Percentiles rank a stretch among this genome's conserved stretches.
phyloP scores from a whole-genome alignment of 2,888 invertebrate species.

The Drosophila cracens region DNA sequence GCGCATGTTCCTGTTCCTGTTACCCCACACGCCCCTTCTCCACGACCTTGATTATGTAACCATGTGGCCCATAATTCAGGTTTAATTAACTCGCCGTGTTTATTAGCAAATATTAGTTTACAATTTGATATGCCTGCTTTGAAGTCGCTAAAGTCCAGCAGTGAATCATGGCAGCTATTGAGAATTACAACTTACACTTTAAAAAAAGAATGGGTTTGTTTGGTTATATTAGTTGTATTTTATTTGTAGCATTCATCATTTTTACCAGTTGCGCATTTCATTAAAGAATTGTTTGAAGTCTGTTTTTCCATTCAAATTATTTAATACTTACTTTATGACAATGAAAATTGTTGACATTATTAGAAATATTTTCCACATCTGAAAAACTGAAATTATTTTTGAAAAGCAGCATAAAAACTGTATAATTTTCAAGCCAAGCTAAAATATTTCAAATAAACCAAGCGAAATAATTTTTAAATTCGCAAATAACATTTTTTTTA shows the following conservation, averaged over 20 bases:
- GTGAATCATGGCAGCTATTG: background rate
- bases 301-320: background rate
- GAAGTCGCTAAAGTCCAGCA: slow-evolving; percentile 1
- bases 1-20: slow-evolving; percentile 62
- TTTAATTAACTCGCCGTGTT: slow-evolving; percentile 82
- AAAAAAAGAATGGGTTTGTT: background rate
- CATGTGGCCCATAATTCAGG: slow-evolving; percentile 79
- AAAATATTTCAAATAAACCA: background rate
- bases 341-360: background rate
- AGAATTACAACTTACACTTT: background rate
- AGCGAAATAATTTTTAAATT: background rate
- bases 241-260: background rate
- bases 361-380: background rate
- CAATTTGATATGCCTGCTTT: slow-evolving; percentile 71
- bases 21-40: background rate
- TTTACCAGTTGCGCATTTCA: background rate
- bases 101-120: slow-evolving; percentile 84
- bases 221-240: background rate
- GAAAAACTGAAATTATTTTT: background rate
- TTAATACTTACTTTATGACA: background rate
- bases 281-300: background rate
- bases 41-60: slow-evolving; percentile 42
- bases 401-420: background rate
- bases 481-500: background rate
- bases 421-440: background rate